These are phyloP conservation scores for Urechis unicinctus DNA, from an alignment of 2,888 invertebrate species.

Conservation along the genomic window DNA sequence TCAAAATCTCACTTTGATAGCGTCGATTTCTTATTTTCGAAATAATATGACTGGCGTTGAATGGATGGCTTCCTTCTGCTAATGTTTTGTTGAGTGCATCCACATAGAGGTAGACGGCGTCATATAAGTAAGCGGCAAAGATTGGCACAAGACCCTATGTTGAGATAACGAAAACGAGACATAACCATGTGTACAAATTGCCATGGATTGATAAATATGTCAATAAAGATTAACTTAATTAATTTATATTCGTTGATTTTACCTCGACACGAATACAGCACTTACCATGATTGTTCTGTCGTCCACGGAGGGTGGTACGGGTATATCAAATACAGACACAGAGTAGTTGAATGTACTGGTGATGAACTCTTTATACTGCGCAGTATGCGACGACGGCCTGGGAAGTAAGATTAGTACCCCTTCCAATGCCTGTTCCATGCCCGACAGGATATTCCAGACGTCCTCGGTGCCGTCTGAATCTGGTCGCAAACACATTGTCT, in stretches of 20 bases:
- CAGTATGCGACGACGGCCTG: constrained; percentile 67
- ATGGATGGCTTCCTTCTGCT: constrained; percentile 62
- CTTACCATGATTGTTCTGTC: not conserved
- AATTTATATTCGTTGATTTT: not conserved
- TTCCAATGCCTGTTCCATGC: constrained; percentile 12
- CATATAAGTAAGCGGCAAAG: constrained; percentile 40
- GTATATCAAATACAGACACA: constrained; percentile 74
- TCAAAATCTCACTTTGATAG: constrained; percentile 70
- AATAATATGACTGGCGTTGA: constrained; percentile 67
- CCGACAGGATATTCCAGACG: not conserved
- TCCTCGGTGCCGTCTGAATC: no score
- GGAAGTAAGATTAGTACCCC: constrained; percentile 18
- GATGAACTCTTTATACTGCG: constrained; percentile 66
- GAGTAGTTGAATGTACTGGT: constrained; percentile 73
- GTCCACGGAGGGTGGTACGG: constrained; percentile 47
- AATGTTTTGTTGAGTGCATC: constrained; percentile 71
- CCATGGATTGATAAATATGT: no score
- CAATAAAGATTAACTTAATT: no score
- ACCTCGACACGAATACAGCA: not conserved
- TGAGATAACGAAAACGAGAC: not conserved
- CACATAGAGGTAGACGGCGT: constrained; percentile 78
- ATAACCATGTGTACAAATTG: no score
- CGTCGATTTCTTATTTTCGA: constrained; percentile 57
- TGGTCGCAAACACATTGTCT: no score
- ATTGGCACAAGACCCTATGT: constrained; percentile 28